Percentiles rank a stretch among this genome's conserved stretches.
These are phyloP conservation scores for Calliphora vicina DNA, from an alignment of 1,140 invertebrate species.

Conservation along the genomic window DNA sequence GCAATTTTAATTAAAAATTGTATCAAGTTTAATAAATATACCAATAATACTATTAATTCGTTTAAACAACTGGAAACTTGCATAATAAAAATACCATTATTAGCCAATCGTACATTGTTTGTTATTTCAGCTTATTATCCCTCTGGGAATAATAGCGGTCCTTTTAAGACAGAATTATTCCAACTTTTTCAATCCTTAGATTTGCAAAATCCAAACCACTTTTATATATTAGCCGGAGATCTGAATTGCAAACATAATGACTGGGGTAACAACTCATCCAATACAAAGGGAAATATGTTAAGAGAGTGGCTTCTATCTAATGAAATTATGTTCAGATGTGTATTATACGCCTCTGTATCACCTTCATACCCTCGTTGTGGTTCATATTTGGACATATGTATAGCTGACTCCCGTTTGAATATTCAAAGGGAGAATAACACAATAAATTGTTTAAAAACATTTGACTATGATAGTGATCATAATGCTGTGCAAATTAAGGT, in stretches of 20 bases:
- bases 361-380: background rate
- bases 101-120: slow-evolving; percentile 9
- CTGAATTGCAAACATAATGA: slow-evolving; percentile 8
- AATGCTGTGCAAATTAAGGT: slow-evolving; percentile 8
- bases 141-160: background rate
- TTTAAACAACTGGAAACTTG: slow-evolving; percentile 15
- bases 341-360: slow-evolving; percentile 16
- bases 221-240: slow-evolving; percentile 9
- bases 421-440: slow-evolving; percentile 4
- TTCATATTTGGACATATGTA: slow-evolving; percentile 20
- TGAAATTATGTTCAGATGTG: slow-evolving; percentile 5
- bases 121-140: slow-evolving; percentile 6
- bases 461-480: slow-evolving; percentile 17
- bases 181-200: slow-evolving; percentile 15
- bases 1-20: slow-evolving; percentile 1
- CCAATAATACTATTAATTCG: background rate
- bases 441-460: slow-evolving; percentile 19
- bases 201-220: slow-evolving; percentile 6
- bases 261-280: slow-evolving; percentile 8
- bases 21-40: background rate
- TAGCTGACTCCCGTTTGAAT: background rate
- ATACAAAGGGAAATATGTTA: background rate
- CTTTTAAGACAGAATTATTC: background rate
- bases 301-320: slow-evolving; percentile 12
- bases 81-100: slow-evolving; percentile 24